Base-by-base conservation (phyloP, 1,140 invertebrate genomes). In the Macrotrachela quadricornifera region DNA sequence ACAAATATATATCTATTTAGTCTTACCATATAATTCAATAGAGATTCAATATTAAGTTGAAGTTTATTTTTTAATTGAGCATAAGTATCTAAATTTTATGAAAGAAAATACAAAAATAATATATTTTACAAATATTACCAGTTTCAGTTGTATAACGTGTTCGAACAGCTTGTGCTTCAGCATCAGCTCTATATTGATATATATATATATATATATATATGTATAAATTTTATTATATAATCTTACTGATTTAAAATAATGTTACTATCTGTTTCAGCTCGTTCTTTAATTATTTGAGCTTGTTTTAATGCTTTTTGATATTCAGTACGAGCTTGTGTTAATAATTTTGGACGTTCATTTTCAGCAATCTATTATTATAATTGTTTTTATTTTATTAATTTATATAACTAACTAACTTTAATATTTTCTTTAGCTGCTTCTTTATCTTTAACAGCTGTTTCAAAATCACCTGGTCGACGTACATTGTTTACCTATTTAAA, bases 401-500 rank as follows among this genome's bases (percentile, higher is more conserved):
- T n/a, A n/a, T n/a, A n/a, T n/a, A n/a, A n/a, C n/a, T n/a, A 18
- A 18, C 17, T 17, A 56, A 66, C 64, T 57, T 62, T 47, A 54
- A 67, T 67, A 49, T 67, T 62, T 51, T 65, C 64, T 54, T 61
- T 59, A 10, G 65, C 65, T 37, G 62, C 46, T 51, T 67, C 65
- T 56, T 67, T 67, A 50, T 59, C 63, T 48, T 63, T 57, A 38
- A 67, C 62, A 18, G 64, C 63, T 42, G 54, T 57, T 55, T 67
- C 65, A 51, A 64, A 67, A 15, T 59, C 56, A 4, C 15, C 14
- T 1, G 65, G 65, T 45, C 65, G 55, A 10, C 57, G 58, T 50
- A 67, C 63, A 57, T 65, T 65, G 56, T 63, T 66, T 1, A 66
- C 63, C 64, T 66, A 38, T 0, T 58, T 51, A 48, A 42, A 57